A percentile compares a stretch with the other conserved stretches of the same genome.
Conservation (phyloP, 2,888 invertebrate genomes). For the Drosophila tanythrix region DNA sequence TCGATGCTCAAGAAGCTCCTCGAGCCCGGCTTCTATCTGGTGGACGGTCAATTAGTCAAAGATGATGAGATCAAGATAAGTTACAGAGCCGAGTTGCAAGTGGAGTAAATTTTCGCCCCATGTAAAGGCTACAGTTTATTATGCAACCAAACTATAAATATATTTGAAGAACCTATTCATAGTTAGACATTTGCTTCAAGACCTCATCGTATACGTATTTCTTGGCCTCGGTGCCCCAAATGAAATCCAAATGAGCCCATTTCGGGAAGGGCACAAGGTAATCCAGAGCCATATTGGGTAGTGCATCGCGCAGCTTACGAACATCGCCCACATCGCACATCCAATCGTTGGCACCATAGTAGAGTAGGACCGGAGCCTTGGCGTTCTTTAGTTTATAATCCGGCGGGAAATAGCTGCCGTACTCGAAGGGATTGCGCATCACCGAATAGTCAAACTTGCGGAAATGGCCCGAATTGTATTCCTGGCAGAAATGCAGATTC, state of each 20-base stretch:
- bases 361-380: constrained; percentile 86
- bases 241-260: constrained; percentile 86
- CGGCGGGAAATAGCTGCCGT: constrained; percentile 85
- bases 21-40: constrained; percentile 62
- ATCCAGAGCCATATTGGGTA: constrained; percentile 86
- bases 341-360: constrained; percentile 88
- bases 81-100: constrained; percentile 48
- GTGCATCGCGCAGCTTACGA: constrained; percentile 83
- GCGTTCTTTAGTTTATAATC: constrained; percentile 85
- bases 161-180: constrained; percentile 35
- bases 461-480: constrained; percentile 80
- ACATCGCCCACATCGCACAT: constrained; percentile 87
- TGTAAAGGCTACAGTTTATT: constrained; percentile 38
- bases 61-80: constrained; percentile 53
- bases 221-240: constrained; percentile 88
- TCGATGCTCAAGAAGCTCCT: constrained; percentile 53
- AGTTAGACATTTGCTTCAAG: constrained; percentile 65
- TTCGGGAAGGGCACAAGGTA: constrained; percentile 86
- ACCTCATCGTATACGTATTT: constrained; percentile 86
- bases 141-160: constrained; percentile 6
- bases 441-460: constrained; percentile 83
- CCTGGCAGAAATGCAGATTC: constrained; percentile 83
- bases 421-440: constrained; percentile 84
- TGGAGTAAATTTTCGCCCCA: constrained; percentile 26
- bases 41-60: constrained; percentile 41